Evolutionary conservation across 2,113 vertebrate genomes (phyloP).

Genomic region (Zonotrichia leucophrys): DNA sequence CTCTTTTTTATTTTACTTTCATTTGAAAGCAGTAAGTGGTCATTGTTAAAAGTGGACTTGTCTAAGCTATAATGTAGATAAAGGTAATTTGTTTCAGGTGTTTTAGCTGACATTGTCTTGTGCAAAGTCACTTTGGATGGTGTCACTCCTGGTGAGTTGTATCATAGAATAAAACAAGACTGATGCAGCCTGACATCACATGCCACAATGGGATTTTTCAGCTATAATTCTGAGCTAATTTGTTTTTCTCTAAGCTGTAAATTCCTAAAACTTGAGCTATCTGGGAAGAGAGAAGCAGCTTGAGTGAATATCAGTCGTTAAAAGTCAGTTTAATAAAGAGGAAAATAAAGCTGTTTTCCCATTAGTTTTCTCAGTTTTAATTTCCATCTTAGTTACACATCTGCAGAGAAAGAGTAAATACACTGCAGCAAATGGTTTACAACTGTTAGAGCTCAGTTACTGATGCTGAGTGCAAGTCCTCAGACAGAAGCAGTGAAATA

Average conservation of each 20-base stretch:
- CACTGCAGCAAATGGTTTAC: neutral
- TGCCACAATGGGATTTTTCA: neutral
- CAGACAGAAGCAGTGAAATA: neutral
- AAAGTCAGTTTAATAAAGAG: neutral
- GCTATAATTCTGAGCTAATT: neutral
- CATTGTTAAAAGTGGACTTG: neutral
- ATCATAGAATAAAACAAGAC: neutral
- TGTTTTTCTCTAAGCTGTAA: neutral
- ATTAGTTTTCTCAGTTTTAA: neutral
- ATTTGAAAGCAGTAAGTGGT: neutral
- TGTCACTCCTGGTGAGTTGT: neutral
- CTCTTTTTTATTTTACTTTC: neutral
- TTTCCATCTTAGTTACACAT: neutral
- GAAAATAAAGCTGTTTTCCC: neutral
- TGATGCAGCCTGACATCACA: neutral
- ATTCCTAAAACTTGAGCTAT: neutral
- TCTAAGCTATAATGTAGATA: neutral
- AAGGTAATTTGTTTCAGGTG: neutral
- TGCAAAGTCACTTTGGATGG: conserved; percentile 25
- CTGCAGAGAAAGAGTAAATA: neutral
- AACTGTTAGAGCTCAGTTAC: neutral
- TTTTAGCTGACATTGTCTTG: neutral
- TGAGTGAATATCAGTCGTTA: neutral
- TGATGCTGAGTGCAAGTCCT: neutral
- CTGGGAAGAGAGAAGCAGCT: neutral